Conservation (phyloP, 2,113 vertebrate species). For the Aspidoscelis tigris region DNA sequence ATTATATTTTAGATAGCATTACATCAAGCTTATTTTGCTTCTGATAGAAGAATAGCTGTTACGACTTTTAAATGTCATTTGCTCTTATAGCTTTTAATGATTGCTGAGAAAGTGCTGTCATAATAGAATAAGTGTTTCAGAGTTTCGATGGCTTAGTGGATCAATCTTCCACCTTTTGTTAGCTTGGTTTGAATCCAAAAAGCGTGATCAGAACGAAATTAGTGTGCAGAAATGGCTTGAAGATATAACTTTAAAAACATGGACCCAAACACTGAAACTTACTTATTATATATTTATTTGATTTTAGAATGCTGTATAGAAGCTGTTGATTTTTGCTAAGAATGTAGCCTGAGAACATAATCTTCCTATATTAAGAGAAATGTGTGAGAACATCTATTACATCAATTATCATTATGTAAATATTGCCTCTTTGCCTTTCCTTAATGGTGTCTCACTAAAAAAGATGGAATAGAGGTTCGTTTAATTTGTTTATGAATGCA, state of each 20-base stretch:
- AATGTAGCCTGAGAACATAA: neutral
- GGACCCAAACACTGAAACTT: neutral
- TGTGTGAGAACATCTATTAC: neutral
- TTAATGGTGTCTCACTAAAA: too few relatives aligned
- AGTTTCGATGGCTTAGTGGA: constrained; percentile 16
- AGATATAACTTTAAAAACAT: neutral
- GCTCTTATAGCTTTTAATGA: constrained; percentile 9
- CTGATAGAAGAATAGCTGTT: neutral
- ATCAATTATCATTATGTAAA: neutral
- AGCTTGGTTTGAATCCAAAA: constrained; percentile 5
- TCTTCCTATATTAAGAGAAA: neutral
- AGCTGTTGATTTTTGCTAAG: neutral
- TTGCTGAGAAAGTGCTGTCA: constrained; percentile 2
- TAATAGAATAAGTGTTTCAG: constrained; percentile 23
- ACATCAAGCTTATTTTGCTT: neutral
- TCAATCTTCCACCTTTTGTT: constrained; percentile 26
- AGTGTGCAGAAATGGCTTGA: neutral
- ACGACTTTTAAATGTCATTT: constrained; percentile 19
- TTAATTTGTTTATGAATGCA: too few relatives aligned
- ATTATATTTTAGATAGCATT: neutral
- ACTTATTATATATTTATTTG: neutral
- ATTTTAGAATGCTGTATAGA: neutral
- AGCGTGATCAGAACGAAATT: neutral
- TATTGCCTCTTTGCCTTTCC: too few relatives aligned
- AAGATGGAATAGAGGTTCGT: too few relatives aligned